Evolutionary conservation across 2,797 vertebrate genomes (phyloP).

Genomic region (Chelon labrosus): DNA sequence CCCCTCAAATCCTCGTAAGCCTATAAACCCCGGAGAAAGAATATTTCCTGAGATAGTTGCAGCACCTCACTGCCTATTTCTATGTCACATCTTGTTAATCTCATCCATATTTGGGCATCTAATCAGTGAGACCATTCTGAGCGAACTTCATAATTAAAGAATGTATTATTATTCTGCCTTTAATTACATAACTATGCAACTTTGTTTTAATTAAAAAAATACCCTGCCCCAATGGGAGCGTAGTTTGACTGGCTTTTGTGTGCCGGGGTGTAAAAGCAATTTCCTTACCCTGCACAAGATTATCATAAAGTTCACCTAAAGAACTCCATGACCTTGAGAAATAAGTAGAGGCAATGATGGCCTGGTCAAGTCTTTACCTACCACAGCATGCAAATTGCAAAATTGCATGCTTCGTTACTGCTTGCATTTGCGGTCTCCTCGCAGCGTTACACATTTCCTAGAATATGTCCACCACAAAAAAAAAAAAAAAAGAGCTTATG

Average conservation of each 20-base stretch:
- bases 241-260: slow-evolving; percentile 53
- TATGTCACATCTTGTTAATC: slow-evolving; percentile 70
- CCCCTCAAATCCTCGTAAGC: slow-evolving; percentile 71
- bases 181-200: slow-evolving; percentile 73
- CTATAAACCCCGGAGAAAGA: slow-evolving; percentile 65
- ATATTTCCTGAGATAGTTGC: slow-evolving; percentile 54
- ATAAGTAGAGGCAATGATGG: slow-evolving; percentile 42
- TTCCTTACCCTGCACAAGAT: slow-evolving; percentile 40
- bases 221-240: slow-evolving; percentile 54
- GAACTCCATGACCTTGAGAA: slow-evolving; percentile 67
- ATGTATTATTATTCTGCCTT: slow-evolving; percentile 72
- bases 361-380: slow-evolving; percentile 47
- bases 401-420: slow-evolving; percentile 70
- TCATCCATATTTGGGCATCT: slow-evolving; percentile 70
- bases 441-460: slow-evolving; percentile 60
- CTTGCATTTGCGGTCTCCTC: slow-evolving; percentile 56
- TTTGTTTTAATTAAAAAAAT: slow-evolving; percentile 79
- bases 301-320: slow-evolving; percentile 63
- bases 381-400: slow-evolving; percentile 75
- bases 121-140: slow-evolving; percentile 70
- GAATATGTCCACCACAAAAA: slow-evolving; percentile 23
- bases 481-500: slow-evolving; percentile 44
- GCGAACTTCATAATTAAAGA: slow-evolving; percentile 76
- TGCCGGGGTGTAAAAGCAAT: slow-evolving; percentile 59
- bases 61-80: slow-evolving; percentile 30